phyloP scores from a whole-genome alignment of 2,797 vertebrate species.

The Semaprochilodus insignis region DNA sequence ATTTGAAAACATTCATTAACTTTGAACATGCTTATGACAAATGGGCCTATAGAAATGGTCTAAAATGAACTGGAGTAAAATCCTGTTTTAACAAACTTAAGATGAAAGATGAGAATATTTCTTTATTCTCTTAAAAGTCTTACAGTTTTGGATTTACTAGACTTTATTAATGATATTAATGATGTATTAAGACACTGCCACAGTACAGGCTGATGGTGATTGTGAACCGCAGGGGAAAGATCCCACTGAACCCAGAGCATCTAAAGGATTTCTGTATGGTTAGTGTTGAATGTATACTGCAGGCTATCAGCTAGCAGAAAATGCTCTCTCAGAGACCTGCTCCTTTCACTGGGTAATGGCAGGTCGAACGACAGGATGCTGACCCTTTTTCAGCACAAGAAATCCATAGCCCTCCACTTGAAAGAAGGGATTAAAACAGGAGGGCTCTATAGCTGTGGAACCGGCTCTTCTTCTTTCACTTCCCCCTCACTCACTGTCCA shows the following conservation, averaged over 20 bases:
- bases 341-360: constrained; percentile 19
- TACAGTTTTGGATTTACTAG: background rate
- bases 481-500: constrained; percentile 14
- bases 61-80: background rate
- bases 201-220: background rate
- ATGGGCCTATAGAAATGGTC: background rate
- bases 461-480: background rate
- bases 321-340: background rate
- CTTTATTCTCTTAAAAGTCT: too few relatives aligned
- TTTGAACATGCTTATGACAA: too few relatives aligned
- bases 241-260: background rate
- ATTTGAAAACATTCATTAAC: too few relatives aligned
- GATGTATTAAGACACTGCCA: background rate
- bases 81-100: too few relatives aligned
- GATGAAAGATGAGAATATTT: too few relatives aligned
- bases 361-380: background rate
- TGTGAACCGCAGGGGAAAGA: background rate
- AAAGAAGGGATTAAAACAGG: constrained; percentile 1
- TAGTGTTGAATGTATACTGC: background rate
- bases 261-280: too few relatives aligned
- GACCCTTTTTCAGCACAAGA: constrained; percentile 6
- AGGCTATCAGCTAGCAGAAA: background rate
- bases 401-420: constrained; percentile 17
- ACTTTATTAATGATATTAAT: background rate
- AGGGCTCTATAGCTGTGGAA: constrained; percentile 5